Evolutionary conservation across 2,888 invertebrate species (phyloP), one percentile per base, ranked within the genome.

Genomic region (Torymus texanus): DNA sequence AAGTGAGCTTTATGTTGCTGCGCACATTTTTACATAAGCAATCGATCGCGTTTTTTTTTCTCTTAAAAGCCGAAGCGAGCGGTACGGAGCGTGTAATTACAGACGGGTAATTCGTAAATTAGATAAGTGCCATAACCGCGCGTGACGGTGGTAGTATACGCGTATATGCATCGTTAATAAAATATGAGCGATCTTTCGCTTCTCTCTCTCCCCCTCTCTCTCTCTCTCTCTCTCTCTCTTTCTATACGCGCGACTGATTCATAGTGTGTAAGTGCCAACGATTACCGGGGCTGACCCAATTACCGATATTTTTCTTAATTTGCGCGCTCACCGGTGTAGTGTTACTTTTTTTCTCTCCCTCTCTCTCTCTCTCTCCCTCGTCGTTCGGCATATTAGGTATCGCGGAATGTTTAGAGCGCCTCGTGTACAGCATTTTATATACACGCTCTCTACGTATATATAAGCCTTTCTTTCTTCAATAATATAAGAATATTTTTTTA

Each of bases 301-400:
- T 78, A 68, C 68, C 58, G 29, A 63, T 63, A 67, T 50, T 70
- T 74, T 80, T 75, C 78, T 77, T 62, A 16, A 61, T 78, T 72
- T 41, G 0, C 16, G 18, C 18, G 8, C n/a, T 16, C 61, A 18
- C 21, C 21, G 18, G 51, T 16, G 67, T 68, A 68, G 53, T 16
- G 61, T 70, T 75, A 65, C 75, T 63, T 80, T 79, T 79, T 21
- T 50, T 50, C 65, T 53, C 61, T 8, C 10, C 41, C 41, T 4
- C 41, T 62, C 16, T 59, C 65, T 53, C 61, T 62, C 16, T 59
- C 65, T 53, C 61, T 8, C 10, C 41, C 41, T 4, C 41, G 41
- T 8, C 29, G n/a, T 4, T 1, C 14, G 18, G 71, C 11, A 55
- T 63, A 63, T 73, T 63, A 63, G 29, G 21, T 73, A 63, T 65